Percentiles rank a stretch among this genome's conserved stretches.
Conservation (phyloP, 2,888 invertebrate genomes). For the Coenonympha arcania region DNA sequence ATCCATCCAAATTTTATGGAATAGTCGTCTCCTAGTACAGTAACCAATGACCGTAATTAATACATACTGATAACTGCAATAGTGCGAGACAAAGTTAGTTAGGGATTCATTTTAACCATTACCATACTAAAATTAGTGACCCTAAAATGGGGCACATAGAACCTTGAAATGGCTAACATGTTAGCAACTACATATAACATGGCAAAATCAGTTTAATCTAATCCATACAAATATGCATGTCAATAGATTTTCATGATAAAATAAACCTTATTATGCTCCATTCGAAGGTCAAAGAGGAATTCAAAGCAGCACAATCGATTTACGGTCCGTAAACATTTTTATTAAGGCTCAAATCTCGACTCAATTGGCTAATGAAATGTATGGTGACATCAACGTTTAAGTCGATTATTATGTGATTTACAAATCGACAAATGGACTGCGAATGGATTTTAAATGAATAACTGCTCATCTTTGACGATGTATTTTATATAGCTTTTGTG, state of each 20-base stretch:
- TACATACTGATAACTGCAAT: too few species aligned
- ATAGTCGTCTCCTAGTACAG: too few species aligned
- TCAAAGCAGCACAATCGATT: conserved; percentile 18
- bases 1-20: too few species aligned
- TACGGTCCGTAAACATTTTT: conserved; percentile 22
- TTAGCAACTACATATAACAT: too few species aligned
- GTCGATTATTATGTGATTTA: not conserved
- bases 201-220: too few species aligned
- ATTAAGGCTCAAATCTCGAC: conserved; percentile 16
- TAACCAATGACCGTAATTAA: too few species aligned
- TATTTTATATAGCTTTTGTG: too few species aligned
- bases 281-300: conserved; percentile 8
- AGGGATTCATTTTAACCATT: too few species aligned
- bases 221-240: not conserved
- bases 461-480: not conserved
- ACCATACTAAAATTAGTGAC: too few species aligned
- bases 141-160: too few species aligned
- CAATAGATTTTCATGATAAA: not conserved
- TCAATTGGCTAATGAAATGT: conserved; percentile 14
- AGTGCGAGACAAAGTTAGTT: too few species aligned
- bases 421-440: not conserved
- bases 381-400: not conserved
- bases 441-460: not conserved
- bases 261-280: not conserved
- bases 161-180: too few species aligned